A percentile compares a stretch with the other conserved stretches of the same genome.
Conservation (phyloP, 2,888 invertebrate species). For the Leptogaster cylindrica region DNA sequence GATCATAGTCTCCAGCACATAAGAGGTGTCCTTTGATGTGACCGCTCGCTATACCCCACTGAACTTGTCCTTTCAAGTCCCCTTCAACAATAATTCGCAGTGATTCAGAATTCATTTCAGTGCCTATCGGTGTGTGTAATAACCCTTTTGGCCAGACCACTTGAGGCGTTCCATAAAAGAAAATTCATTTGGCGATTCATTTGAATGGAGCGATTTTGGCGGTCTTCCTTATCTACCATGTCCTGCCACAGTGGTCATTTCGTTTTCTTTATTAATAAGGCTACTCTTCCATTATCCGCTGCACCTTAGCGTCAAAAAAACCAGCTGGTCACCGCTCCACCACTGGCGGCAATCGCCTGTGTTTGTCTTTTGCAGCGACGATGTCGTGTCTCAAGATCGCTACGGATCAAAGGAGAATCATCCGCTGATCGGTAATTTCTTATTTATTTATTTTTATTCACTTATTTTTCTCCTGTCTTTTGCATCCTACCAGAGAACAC, state of each 20-base stretch:
- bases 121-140: background rate
- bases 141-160: conserved; percentile 7
- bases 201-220: conserved; percentile 36
- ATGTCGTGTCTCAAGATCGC: conserved; percentile 19
- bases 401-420: conserved; percentile 29
- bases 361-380: conserved; percentile 23
- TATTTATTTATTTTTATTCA: background rate
- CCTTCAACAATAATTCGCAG: conserved; percentile 22
- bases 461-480: background rate
- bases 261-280: conserved; percentile 27
- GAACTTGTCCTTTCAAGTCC: conserved; percentile 26
- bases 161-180: conserved; percentile 37
- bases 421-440: conserved; percentile 13
- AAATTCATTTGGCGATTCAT: conserved; percentile 39
- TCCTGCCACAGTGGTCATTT: conserved; percentile 29
- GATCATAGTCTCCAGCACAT: background rate
- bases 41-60: conserved; percentile 18
- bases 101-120: conserved; percentile 25
- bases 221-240: conserved; percentile 21
- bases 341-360: conserved; percentile 28
- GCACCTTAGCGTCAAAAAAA: conserved; percentile 34
- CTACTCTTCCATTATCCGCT: conserved; percentile 26
- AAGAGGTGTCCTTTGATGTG: conserved; percentile 10
- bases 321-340: conserved; percentile 9
- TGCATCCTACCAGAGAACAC: conserved; percentile 28